phyloP scores from a whole-genome alignment of 2,113 vertebrate species.

The Felis chaus region DNA sequence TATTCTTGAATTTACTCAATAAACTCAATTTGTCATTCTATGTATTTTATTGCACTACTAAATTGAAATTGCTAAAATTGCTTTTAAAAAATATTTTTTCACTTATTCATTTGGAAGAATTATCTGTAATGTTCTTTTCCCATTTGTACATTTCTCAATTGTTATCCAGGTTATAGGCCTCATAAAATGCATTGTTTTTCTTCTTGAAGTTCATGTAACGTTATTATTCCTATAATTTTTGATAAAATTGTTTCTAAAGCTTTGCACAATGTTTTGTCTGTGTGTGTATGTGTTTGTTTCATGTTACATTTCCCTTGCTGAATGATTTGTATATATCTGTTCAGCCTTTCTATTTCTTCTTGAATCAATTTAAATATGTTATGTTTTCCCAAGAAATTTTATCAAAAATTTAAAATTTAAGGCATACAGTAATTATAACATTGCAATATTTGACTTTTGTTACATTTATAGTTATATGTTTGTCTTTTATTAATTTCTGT shows the following conservation, averaged over 20 bases:
- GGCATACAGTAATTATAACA: not conserved
- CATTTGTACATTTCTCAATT: not conserved
- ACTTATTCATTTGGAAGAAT: not conserved
- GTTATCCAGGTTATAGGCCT: not conserved
- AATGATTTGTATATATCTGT: not conserved
- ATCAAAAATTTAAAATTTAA: not conserved
- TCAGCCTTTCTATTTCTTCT: not conserved
- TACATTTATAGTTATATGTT: not conserved
- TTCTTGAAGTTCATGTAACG: not conserved
- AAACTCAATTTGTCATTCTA: not conserved
- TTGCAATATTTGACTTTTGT: not conserved
- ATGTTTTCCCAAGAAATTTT: not conserved
- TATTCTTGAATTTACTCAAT: not conserved
- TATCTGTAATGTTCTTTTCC: not conserved
- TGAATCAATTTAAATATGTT: not conserved
- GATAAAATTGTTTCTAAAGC: not conserved
- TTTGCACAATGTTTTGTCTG: not conserved
- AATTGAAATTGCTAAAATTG: not conserved
- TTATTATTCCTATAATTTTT: not conserved
- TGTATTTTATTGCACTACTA: not conserved
- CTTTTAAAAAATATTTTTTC: not conserved
- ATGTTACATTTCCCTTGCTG: not conserved
- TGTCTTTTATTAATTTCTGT: not conserved
- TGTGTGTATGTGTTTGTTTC: not conserved
- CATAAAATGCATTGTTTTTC: not conserved